These are phyloP conservation scores for Portunus trituberculatus DNA, from an alignment of 1,140 invertebrate genomes.

Conservation along the genomic window DNA sequence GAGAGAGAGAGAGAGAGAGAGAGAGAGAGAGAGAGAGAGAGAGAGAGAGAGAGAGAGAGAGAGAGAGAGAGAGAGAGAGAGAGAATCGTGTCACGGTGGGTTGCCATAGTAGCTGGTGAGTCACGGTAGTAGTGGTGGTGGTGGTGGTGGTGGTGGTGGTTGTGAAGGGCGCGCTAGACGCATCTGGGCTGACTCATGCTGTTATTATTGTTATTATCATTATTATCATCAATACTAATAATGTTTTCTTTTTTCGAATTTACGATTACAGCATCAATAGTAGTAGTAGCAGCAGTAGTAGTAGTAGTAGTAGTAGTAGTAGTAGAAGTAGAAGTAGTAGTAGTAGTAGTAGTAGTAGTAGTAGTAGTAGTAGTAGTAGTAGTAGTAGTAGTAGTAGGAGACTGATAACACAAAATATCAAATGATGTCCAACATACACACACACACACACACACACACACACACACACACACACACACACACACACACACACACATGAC, in stretches of 20 bases:
- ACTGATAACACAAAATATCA: neutral
- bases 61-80: slow-evolving; percentile 15
- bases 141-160: neutral
- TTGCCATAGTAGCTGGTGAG: neutral
- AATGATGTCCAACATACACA: slow-evolving; percentile 5
- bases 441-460: slow-evolving; percentile 40
- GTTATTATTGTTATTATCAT: neutral
- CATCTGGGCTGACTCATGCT: no score
- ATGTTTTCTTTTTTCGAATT: no score
- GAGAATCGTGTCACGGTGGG: neutral
- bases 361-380: slow-evolving; percentile 8
- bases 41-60: slow-evolving; percentile 10
- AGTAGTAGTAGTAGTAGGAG: neutral
- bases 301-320: slow-evolving; percentile 14
- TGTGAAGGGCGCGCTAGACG: no score
- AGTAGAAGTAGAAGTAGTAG: slow-evolving; percentile 12
- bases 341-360: slow-evolving; percentile 14
- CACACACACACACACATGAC: slow-evolving; percentile 39
- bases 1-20: no score
- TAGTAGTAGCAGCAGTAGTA: neutral
- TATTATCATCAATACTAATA: no score
- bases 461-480: slow-evolving; percentile 49
- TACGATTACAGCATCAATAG: neutral
- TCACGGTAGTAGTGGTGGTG: neutral
- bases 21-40: slow-evolving; percentile 11